phyloP scores from a whole-genome alignment of 2,113 vertebrate genomes.

The Pleuronectes platessa region DNA sequence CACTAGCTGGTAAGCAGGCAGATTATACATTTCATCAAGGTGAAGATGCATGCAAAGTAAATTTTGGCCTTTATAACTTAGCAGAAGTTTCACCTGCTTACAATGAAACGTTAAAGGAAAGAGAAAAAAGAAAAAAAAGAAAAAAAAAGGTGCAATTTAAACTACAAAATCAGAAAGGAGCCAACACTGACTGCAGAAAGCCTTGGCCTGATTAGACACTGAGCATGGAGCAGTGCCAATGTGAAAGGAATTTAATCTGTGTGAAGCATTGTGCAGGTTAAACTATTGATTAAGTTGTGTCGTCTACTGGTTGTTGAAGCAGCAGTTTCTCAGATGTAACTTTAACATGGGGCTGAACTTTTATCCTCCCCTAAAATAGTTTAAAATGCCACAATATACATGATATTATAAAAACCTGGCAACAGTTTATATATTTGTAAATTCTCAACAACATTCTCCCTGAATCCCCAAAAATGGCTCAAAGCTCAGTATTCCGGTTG shows the following conservation, averaged over 20 bases:
- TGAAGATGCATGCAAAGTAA: background rate
- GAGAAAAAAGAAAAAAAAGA: too few species aligned
- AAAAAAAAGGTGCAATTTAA: background rate
- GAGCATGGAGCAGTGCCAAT: background rate
- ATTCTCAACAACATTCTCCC: too few species aligned
- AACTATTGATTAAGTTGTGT: slow-evolving; percentile 8
- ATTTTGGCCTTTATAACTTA: background rate
- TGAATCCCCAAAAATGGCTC: too few species aligned
- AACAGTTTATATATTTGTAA: background rate
- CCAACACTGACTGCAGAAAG: too few species aligned
- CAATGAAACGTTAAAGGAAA: too few species aligned
- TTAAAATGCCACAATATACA: background rate
- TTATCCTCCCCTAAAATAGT: too few species aligned
- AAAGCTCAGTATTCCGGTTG: background rate
- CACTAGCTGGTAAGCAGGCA: background rate
- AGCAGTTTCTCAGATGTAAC: slow-evolving; percentile 6
- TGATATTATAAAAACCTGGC: background rate
- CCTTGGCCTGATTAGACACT: background rate
- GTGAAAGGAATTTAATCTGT: slow-evolving; percentile 5
- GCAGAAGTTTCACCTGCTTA: background rate
- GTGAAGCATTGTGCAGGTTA: slow-evolving; percentile 7
- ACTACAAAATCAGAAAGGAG: background rate
- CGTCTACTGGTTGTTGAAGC: background rate
- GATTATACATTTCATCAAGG: background rate
- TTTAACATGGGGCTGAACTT: background rate